A percentile compares a stretch with the other conserved stretches of the same genome.
These are phyloP conservation scores for Schrankia costaestrigalis DNA, from an alignment of 2,888 invertebrate species.

Conservation along the genomic window DNA sequence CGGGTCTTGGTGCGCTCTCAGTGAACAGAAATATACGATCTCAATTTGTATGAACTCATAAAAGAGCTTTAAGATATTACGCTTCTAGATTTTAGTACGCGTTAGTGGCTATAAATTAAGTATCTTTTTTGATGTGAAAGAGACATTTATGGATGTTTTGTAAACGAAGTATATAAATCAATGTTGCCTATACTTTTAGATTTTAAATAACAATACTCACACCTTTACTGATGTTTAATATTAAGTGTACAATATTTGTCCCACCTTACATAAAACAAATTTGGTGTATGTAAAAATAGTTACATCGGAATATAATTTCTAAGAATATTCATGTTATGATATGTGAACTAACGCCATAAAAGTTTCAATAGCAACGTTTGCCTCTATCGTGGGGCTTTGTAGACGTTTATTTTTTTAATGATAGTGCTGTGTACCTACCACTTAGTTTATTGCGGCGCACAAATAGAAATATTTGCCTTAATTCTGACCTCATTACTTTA, in stretches of 20 bases:
- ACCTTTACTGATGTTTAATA: too few relatives aligned
- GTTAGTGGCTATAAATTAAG: conserved; percentile 23
- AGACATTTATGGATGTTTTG: not conserved
- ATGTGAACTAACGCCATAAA: conserved; percentile 6
- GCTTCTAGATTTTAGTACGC: conserved; percentile 39
- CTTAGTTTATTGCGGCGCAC: conserved; percentile 16
- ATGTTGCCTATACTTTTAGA: too few relatives aligned
- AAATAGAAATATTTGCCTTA: conserved; percentile 19
- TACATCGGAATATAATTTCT: conserved; percentile 1
- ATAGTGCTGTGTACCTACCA: conserved; percentile 14
- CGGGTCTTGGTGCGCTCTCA: conserved; percentile 72
- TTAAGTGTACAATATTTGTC: too few relatives aligned
- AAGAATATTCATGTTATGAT: conserved; percentile 1
- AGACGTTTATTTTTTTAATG: conserved; percentile 15
- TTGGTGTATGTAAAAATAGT: too few relatives aligned
- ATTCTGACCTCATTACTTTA: conserved; percentile 17
- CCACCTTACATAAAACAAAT: not conserved
- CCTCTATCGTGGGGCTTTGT: conserved; percentile 6
- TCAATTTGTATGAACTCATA: conserved; percentile 62
- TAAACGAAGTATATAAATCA: too few relatives aligned
- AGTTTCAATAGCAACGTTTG: conserved; percentile 9
- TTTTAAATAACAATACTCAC: too few relatives aligned
- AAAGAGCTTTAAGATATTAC: conserved; percentile 54
- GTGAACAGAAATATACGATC: conserved; percentile 69
- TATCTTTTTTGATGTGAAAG: too few relatives aligned